Percentiles rank a stretch among this genome's conserved stretches.
Conservation (phyloP, 2,113 vertebrate genomes). For the Merops nubicus region DNA sequence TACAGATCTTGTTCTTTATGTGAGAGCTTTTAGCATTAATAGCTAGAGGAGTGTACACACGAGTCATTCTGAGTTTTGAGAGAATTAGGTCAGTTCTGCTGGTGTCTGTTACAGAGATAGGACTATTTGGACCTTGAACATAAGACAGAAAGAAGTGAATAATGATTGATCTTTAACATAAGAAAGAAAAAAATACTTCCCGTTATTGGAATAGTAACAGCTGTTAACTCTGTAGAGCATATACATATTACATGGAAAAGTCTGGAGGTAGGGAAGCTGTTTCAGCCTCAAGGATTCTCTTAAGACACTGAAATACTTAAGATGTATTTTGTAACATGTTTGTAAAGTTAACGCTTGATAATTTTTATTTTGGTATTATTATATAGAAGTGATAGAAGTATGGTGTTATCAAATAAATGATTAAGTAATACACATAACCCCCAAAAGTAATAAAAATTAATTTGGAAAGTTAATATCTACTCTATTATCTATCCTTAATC, state of each 20-base stretch:
- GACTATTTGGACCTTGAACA: constrained; percentile 4
- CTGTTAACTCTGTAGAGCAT: not conserved
- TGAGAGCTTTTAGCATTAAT: constrained; percentile 38
- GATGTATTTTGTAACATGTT: not conserved
- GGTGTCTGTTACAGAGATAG: not conserved
- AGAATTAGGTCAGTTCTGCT: constrained; percentile 26
- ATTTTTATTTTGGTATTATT: not conserved
- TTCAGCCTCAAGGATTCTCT: constrained; percentile 20
- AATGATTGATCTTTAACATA: constrained; percentile 7
- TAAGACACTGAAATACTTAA: not conserved
- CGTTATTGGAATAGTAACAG: constrained; percentile 6
- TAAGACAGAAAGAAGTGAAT: not conserved
- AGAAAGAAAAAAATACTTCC: constrained; percentile 19
- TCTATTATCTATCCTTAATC: not conserved
- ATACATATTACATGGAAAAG: not conserved
- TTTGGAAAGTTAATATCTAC: not conserved
- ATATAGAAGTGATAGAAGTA: not conserved
- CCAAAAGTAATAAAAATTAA: not conserved
- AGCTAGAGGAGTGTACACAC: not conserved
- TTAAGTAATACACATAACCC: not conserved
- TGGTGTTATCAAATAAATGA: not conserved
- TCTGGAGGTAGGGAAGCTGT: not conserved
- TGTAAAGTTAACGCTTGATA: not conserved
- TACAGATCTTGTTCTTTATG: constrained; percentile 17
- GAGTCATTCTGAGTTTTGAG: not conserved